These are phyloP conservation scores for Trachemys scripta DNA, from an alignment of 2,113 vertebrate genomes.

Conservation along the genomic window DNA sequence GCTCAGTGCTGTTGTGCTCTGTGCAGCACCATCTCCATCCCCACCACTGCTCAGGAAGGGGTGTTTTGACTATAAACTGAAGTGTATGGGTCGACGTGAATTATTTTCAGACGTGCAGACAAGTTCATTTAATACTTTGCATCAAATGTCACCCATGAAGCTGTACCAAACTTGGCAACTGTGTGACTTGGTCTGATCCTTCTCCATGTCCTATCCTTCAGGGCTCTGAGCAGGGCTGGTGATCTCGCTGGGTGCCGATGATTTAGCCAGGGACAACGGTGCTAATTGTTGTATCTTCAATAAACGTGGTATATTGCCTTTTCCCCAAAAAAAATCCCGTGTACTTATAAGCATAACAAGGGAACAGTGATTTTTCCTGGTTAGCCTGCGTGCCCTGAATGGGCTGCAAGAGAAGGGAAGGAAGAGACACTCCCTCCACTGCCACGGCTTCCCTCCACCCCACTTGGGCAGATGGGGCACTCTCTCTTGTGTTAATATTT, in stretches of 20 bases:
- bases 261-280: not conserved
- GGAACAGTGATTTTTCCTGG: not conserved
- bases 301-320: too few relatives aligned
- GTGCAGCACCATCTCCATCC: not conserved
- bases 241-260: not conserved
- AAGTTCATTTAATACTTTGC: not conserved
- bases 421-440: not conserved
- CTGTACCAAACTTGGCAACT: not conserved
- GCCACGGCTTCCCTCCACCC: not conserved
- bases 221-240: not conserved
- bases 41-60: not conserved
- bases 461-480: not conserved
- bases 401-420: not conserved
- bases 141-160: not conserved
- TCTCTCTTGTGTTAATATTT: not conserved
- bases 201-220: not conserved
- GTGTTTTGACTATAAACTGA: too few relatives aligned
- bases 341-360: not conserved
- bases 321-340: too few relatives aligned
- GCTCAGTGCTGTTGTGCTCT: not conserved
- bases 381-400: not conserved
- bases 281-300: too few relatives aligned
- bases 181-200: not conserved
- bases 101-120: not conserved
- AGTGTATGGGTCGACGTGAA: too few relatives aligned